Evolutionary conservation across 2,888 invertebrate genomes (phyloP), one percentile per base, ranked within the genome.

Genomic region (Conops quadrifasciatus): DNA sequence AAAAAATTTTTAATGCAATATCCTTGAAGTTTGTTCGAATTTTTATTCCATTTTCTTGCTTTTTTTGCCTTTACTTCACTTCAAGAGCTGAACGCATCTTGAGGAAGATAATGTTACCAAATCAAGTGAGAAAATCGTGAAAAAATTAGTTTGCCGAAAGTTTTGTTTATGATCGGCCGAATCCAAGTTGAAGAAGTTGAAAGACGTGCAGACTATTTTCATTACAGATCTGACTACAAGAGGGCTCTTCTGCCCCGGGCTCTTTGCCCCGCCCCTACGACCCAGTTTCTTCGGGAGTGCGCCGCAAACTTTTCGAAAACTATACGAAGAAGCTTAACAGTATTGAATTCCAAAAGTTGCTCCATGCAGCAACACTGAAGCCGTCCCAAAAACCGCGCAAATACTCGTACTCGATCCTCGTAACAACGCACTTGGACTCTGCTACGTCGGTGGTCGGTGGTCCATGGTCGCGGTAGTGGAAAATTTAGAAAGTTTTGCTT

Each of bases 101-200:
- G 24, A 45, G 4, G 45, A 9, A 19, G 62, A 45, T 21, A 43
- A 45, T 62, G 19, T 62, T 45, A 24, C 62, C 19, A 62, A 43
- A 62, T 62, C 62, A 62, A 43, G 43, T 36, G 45, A 45, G 11
- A 24, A 58, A 15, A 26, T 58, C 15, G 13, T 1, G n/a, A 26
- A 26, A 16, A 49, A 64, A 49, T 26, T 64, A 26, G 49, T 64
- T 49, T 26, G 19, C n/a, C 15, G 45, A 16, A 28, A 64, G 64
- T 64, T 49, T 45, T 64, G 64, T 64, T 64, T 64, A 64, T 26
- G 49, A 64, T 63, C 47, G 43, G 16, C 63, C 21, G 24, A 9
- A 19, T 62, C 45, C 58, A 58, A 58, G 28, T 13, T 24, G 58
- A 28, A 19, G 21, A 13, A 16, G 15, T 4, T 30, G 49, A 24